Evolutionary conservation across 2,888 invertebrate species (phyloP).

Genomic region (Adelphocoris suturalis): DNA sequence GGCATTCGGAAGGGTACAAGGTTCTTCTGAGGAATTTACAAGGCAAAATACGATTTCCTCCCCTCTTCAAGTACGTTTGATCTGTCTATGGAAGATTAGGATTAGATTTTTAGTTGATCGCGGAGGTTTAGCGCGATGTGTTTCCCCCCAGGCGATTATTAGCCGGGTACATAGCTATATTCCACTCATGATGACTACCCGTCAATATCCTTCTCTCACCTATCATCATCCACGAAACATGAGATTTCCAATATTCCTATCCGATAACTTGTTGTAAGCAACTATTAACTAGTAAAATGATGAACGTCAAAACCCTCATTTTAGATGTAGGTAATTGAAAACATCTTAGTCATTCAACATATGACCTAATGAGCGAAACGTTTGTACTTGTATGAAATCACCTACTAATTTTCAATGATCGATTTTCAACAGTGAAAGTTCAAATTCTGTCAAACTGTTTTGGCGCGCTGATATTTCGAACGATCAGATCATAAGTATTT

Average conservation of each 20-base stretch:
- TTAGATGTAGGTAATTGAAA: too few species aligned
- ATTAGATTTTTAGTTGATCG: background rate
- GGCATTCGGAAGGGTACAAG: conserved; percentile 40
- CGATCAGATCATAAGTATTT: too few species aligned
- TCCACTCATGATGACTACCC: background rate
- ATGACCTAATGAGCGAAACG: too few species aligned
- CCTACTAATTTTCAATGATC: too few species aligned
- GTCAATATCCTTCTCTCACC: background rate
- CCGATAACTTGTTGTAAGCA: too few species aligned
- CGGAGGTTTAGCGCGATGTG: background rate
- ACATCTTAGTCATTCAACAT: too few species aligned
- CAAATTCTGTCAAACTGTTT: too few species aligned
- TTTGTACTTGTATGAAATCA: too few species aligned
- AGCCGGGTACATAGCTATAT: background rate
- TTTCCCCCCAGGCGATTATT: background rate
- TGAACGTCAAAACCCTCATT: too few species aligned
- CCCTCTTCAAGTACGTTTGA: background rate
- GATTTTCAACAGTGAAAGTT: too few species aligned
- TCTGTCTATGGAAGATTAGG: background rate
- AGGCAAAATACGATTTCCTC: background rate
- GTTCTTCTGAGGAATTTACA: conserved; percentile 17
- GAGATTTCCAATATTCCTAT: background rate
- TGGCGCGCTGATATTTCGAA: too few species aligned
- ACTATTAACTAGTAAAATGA: too few species aligned
- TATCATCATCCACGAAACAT: background rate